Percentiles rank a stretch among this genome's conserved stretches.
These are phyloP conservation scores for Gymnodraco acuticeps DNA, from an alignment of 2,797 vertebrate species.

Conservation along the genomic window DNA sequence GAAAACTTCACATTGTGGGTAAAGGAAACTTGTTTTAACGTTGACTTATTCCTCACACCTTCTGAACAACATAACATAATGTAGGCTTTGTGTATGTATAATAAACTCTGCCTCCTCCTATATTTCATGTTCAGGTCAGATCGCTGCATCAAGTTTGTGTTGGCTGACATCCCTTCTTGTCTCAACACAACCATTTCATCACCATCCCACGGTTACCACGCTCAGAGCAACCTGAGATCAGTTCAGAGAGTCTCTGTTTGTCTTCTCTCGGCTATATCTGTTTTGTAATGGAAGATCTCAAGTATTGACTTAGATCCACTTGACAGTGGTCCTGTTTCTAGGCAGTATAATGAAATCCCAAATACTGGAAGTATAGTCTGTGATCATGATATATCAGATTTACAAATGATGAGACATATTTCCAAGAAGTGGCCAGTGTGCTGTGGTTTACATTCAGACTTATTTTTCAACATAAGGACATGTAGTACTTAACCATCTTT, in stretches of 20 bases:
- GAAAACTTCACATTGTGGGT: constrained; percentile 24
- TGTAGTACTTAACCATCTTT: background rate
- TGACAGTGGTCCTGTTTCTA: constrained; percentile 31
- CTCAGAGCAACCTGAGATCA: constrained; percentile 52
- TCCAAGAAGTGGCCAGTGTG: background rate
- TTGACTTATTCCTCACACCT: constrained; percentile 29
- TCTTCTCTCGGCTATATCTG: constrained; percentile 66
- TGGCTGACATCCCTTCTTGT: constrained; percentile 52
- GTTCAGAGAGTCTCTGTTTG: constrained; percentile 47
- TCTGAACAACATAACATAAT: constrained; percentile 20
- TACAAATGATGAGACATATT: background rate
- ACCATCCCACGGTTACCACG: constrained; percentile 37
- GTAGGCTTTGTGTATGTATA: constrained; percentile 10
- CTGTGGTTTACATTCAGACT: background rate
- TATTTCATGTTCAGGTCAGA: constrained; percentile 40
- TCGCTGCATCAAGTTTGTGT: constrained; percentile 53
- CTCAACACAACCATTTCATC: constrained; percentile 47
- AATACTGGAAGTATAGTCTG: background rate
- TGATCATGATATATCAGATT: background rate
- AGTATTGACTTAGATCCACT: constrained; percentile 61
- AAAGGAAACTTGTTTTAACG: constrained; percentile 27
- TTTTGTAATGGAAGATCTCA: constrained; percentile 61
- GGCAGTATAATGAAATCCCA: background rate
- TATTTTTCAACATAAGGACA: constrained; percentile 5
- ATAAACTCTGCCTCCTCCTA: constrained; percentile 11